Evolutionary conservation across 2,113 vertebrate species (phyloP).

Genomic region (Lucifuga dentata): DNA sequence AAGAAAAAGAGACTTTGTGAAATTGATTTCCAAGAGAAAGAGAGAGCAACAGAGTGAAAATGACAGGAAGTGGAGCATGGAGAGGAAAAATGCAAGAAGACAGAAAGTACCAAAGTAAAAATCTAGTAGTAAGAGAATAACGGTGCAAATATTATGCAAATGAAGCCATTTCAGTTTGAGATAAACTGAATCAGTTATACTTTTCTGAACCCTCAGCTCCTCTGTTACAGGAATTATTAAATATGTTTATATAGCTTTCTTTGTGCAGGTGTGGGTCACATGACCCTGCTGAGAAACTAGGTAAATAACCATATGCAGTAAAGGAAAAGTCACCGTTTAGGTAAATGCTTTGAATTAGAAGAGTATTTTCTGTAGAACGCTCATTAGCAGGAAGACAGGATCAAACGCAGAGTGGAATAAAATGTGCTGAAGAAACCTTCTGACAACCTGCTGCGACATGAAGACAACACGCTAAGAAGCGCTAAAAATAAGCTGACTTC

Average conservation of each 20-base stretch:
- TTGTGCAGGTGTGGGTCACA: constrained; percentile 44
- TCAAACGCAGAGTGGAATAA: too few species aligned
- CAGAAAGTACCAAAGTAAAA: constrained; percentile 12
- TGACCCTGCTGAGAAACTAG: constrained; percentile 15
- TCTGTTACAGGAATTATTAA: constrained; percentile 44
- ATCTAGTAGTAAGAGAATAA: not conserved
- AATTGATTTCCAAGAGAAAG: constrained; percentile 54
- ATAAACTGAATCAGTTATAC: constrained; percentile 60
- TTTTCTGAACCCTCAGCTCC: constrained; percentile 23
- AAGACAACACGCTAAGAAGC: too few species aligned
- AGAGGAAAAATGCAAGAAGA: not conserved
- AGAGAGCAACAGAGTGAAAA: constrained; percentile 25
- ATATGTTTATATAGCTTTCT: constrained; percentile 52
- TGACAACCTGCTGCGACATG: too few species aligned
- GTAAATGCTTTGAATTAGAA: too few species aligned
- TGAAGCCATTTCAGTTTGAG: constrained; percentile 59
- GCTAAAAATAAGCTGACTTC: too few species aligned
- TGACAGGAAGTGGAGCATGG: constrained; percentile 27
- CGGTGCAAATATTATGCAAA: constrained; percentile 54
- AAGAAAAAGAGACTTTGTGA: constrained; percentile 35
- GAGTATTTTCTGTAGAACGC: too few species aligned
- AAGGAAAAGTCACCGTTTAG: too few species aligned
- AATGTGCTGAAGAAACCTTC: too few species aligned
- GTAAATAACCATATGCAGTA: too few species aligned
- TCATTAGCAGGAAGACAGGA: too few species aligned